Base-by-base conservation (phyloP, 2,888 invertebrate genomes). In the Polymixis flavicincta region DNA sequence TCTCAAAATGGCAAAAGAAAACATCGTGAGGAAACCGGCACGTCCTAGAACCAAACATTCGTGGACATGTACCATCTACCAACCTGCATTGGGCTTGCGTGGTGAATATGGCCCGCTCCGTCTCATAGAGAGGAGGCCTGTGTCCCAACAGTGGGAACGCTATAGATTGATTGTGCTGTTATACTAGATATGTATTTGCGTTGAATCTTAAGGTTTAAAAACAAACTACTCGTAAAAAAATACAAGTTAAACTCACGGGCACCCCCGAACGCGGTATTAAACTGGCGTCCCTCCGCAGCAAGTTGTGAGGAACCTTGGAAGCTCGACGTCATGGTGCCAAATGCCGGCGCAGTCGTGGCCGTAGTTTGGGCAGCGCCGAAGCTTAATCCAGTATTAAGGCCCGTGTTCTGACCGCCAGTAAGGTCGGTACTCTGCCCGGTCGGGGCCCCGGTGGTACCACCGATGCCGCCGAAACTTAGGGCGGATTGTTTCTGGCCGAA, bases 381-480 rank as follows among this genome's bases (percentile, higher is more conserved):
- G 65, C 50, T 63, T 3, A 83, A 52, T 17, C 76, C 85, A 3
- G 74, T 25, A 22, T 50, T 54, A 1, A 70, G 71, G 7, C 57
- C 82, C 0, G 82, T 0, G 32, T 2, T 42, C 45, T 85, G 82
- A 1, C 55, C 61, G 1, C 19, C 13, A 28, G 22, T 32, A 1
- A 70, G 54, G 0, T 60, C 72, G 4, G 61, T 28, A n/a, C 7
- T 14, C 1, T 60, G 76, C 0, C 52, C 60, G 7, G 71, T n/a
- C 7, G 59, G 54, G 5, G 76, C 22, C 0, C 22, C n/a, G 0
- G 76, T 37, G 0, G 69, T 25, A 9, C 76, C 32, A 6, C 82
- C 76, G 8, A 82, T 57, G 1, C 55, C 59, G 11, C 87, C 85
- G 25, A 87, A 87, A 73, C 74, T 69, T 32, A 85, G 72, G 4